A percentile compares a stretch with the other conserved stretches of the same genome.
These are phyloP conservation scores for Dasypogon diadema DNA, from an alignment of 2,888 invertebrate genomes.

Conservation along the genomic window DNA sequence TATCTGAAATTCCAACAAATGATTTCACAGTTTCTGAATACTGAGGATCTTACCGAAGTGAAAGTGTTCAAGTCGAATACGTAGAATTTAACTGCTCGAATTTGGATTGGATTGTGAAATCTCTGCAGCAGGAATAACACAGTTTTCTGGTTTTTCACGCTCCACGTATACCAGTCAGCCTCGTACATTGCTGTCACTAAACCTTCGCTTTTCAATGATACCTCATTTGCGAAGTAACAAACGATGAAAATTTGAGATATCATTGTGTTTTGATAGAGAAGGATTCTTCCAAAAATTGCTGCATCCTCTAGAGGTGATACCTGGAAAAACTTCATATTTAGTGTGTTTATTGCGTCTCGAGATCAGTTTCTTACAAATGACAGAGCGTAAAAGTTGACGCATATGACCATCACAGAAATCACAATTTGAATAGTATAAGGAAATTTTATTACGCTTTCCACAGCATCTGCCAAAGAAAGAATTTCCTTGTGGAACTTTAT, in stretches of 20 bases:
- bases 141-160: not conserved
- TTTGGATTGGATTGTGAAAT: not conserved
- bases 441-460: not conserved
- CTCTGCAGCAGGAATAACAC: conserved; percentile 22
- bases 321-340: not conserved
- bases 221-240: conserved; percentile 12
- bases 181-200: conserved; percentile 2
- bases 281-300: not conserved
- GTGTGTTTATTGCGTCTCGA: not conserved
- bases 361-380: not conserved
- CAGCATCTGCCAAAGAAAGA: not conserved
- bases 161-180: conserved; percentile 22
- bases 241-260: conserved; percentile 23
- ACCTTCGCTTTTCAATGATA: conserved; percentile 4
- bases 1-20: not conserved
- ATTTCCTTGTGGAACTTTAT: not conserved
- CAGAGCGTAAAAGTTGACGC: conserved; percentile 16
- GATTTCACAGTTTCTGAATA: not conserved
- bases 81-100: conserved; percentile 4
- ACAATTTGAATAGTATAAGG: conserved; percentile 23
- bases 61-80: conserved; percentile 11
- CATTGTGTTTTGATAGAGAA: not conserved
- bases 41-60: conserved; percentile 1
- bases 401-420: conserved; percentile 9
- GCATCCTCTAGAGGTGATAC: not conserved